Base-by-base conservation (phyloP, 2,888 invertebrate species). In the Scaeva pyrastri region DNA sequence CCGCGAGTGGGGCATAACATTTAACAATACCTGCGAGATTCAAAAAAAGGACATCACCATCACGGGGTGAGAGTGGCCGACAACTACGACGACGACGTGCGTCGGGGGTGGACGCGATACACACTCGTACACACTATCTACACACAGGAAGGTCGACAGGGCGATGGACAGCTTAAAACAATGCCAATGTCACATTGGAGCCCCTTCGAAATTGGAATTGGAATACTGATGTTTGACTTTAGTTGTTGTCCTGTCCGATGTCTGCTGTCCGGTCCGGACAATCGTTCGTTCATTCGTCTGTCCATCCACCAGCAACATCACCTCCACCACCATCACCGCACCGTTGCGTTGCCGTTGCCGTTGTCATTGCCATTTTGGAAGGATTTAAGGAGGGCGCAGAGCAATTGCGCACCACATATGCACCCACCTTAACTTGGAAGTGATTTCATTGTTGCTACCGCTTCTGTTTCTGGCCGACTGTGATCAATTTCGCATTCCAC, bases 131-230 rank as follows among this genome's bases (percentile, higher is more conserved):
- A 31, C 31, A 31, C 31, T 31, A 31, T 2, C 5, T 7, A 60
- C 68, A 73, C 55, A 81, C 68, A 56, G 71, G 81, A 86, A 86
- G 86, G 86, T 86, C 86, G 81, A 82, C 86, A 78, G 86, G 56
- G 73, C 86, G 86, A 86, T 86, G 86, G 86, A 86, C 86, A 86
- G 81, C 86, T 82, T 74, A 55, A 86, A 86, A 86, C 86, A 86
- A 86, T 86, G 82, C 86, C 82, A 86, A 82, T 86, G 86, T 86
- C 86, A 86, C 86, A 82, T 82, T 62, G 86, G 66, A 73, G 81
- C 82, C 56, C 21, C 52, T 64, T 71, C 50, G 86, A 82, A 85
- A 31, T 31, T 31, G 31, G 1, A 77, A 78, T 64, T 77, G 58
- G 71, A 82, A 86, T 77, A 78, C 86, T 86, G 86, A 82, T 82